Conservation (phyloP, 2,113 vertebrate genomes). For the pig (Sus scrofa) region DNA sequence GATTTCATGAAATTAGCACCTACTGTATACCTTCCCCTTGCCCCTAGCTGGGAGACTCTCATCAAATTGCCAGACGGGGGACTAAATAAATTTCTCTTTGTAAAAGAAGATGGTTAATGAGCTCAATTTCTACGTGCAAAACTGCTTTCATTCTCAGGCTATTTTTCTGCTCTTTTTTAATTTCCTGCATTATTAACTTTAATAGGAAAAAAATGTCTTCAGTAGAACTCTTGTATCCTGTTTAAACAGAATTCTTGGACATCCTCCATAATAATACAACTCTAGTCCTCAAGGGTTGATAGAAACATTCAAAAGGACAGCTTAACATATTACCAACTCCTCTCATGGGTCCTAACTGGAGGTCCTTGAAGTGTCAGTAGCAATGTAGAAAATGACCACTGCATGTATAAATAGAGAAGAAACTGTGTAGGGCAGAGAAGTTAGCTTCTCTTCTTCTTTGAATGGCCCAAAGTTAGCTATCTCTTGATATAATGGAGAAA, state of each 20-base stretch:
- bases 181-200: slow-evolving; percentile 23
- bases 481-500: neutral
- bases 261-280: neutral
- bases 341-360: neutral
- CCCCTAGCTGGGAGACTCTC: neutral
- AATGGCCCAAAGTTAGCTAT: neutral
- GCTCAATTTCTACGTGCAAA: slow-evolving; percentile 47
- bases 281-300: neutral
- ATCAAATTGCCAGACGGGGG: neutral
- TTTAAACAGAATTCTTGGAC: slow-evolving; percentile 23
- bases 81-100: slow-evolving; percentile 18
- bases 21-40: neutral
- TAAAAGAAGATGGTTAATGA: slow-evolving; percentile 22
- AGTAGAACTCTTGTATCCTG: neutral
- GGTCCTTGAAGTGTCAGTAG: neutral
- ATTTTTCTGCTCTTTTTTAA: neutral
- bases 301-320: slow-evolving; percentile 4
- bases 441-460: neutral
- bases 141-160: slow-evolving; percentile 3
- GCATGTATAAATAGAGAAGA: neutral
- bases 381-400: neutral
- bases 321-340: neutral
- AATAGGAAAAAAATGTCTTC: neutral
- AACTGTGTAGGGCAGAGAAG: neutral
- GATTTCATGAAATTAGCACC: neutral